Conservation (phyloP, 1,140 invertebrate genomes). For the Galleria mellonella region DNA sequence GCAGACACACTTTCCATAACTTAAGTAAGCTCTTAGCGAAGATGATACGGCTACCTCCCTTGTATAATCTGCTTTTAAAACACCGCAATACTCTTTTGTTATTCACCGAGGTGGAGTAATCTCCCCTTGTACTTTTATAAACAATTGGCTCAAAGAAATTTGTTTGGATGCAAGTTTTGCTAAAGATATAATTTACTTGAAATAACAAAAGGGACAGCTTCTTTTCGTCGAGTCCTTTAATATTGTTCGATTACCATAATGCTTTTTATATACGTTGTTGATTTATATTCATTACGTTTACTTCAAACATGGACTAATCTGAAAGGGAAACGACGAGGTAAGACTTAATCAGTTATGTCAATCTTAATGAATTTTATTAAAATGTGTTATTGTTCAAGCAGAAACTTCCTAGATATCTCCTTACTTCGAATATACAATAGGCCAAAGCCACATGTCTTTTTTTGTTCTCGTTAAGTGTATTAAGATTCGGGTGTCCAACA, state of each 20-base stretch:
- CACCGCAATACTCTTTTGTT: slow-evolving; percentile 57
- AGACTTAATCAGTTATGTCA: slow-evolving; percentile 58
- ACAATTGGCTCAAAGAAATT: slow-evolving; percentile 45
- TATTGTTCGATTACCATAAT: slow-evolving; percentile 14
- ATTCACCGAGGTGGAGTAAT: slow-evolving; percentile 54
- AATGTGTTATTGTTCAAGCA: slow-evolving; percentile 66
- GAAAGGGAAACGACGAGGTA: slow-evolving; percentile 39
- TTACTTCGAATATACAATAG: slow-evolving; percentile 59
- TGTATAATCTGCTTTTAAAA: slow-evolving; percentile 60
- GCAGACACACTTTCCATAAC: slow-evolving; percentile 60
- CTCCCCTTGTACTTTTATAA: slow-evolving; percentile 46
- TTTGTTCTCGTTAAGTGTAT: slow-evolving; percentile 46
- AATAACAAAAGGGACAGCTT: slow-evolving; percentile 30
- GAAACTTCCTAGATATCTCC: slow-evolving; percentile 44
- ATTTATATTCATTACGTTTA: slow-evolving; percentile 3
- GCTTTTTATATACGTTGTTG: not conserved
- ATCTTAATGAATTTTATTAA: slow-evolving; percentile 72
- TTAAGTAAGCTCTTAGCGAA: slow-evolving; percentile 61
- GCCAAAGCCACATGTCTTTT: slow-evolving; percentile 50
- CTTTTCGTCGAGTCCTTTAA: slow-evolving; percentile 22
- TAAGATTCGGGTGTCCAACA: slow-evolving; percentile 48
- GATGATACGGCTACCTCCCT: slow-evolving; percentile 60
- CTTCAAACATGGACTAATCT: slow-evolving; percentile 5
- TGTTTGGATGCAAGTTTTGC: slow-evolving; percentile 29
- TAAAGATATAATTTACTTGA: slow-evolving; percentile 42